Evolutionary conservation across 2,888 invertebrate genomes (phyloP).

Genomic region (Nowickia ferox): DNA sequence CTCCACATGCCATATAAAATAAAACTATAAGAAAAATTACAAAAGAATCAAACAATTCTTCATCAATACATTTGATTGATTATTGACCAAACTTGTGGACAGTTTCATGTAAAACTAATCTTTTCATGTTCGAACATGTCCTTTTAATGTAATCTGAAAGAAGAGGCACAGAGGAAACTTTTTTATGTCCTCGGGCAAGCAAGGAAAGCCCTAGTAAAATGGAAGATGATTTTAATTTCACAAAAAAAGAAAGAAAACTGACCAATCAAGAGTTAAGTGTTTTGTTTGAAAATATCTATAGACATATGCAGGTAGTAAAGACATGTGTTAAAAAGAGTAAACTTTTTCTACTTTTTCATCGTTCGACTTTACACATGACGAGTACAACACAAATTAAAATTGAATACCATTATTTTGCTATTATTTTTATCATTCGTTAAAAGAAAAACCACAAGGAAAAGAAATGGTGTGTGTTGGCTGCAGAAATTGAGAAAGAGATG

Average conservation of each 20-base stretch:
- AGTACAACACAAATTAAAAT: constrained; percentile 67
- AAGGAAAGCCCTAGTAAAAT: constrained; percentile 55
- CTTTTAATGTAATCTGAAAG: constrained; percentile 79
- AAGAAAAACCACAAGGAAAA: constrained; percentile 44
- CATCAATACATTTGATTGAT: constrained; percentile 81
- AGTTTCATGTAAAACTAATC: constrained; percentile 82
- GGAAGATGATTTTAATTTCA: constrained; percentile 24
- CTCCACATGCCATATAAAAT: neutral
- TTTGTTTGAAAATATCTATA: too few species aligned
- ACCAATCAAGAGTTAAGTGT: constrained; percentile 64
- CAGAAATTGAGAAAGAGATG: neutral
- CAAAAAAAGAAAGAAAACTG: constrained; percentile 66
- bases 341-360: constrained; percentile 44
- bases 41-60: constrained; percentile 47
- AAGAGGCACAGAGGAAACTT: constrained; percentile 62
- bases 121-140: constrained; percentile 78
- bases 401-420: constrained; percentile 57
- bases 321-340: constrained; percentile 61
- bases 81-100: constrained; percentile 83
- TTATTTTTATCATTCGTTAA: neutral
- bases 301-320: too few species aligned
- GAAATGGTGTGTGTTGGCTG: constrained; percentile 13
- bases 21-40: constrained; percentile 21
- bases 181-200: neutral
- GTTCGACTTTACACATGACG: constrained; percentile 36